Percentiles rank a stretch among this genome's conserved stretches.
phyloP scores from a whole-genome alignment of 2,888 invertebrate species.

The Hydriomena furcata region DNA sequence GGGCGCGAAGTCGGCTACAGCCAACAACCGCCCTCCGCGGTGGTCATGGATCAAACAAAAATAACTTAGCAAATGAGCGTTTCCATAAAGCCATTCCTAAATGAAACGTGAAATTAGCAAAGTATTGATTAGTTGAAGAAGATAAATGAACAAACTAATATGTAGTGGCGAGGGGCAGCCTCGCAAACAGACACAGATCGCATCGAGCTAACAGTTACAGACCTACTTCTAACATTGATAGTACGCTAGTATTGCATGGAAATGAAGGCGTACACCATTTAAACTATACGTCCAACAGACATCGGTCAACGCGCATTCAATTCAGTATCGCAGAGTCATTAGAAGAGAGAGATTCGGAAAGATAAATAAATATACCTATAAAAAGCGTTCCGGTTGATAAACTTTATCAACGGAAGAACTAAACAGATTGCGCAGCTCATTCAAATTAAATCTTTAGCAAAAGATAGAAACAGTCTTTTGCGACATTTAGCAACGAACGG shows the following conservation, averaged over 20 bases:
- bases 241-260: slow-evolving; percentile 79
- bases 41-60: slow-evolving; percentile 60
- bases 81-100: slow-evolving; percentile 79
- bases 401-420: slow-evolving; percentile 76
- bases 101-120: slow-evolving; percentile 78
- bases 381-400: slow-evolving; percentile 79
- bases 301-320: slow-evolving; percentile 80
- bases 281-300: slow-evolving; percentile 77
- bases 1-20: slow-evolving; percentile 31
- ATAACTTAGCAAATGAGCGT: slow-evolving; percentile 78
- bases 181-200: slow-evolving; percentile 70
- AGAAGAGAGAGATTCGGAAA: slow-evolving; percentile 81
- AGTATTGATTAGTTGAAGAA: slow-evolving; percentile 70
- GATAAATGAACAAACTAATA: slow-evolving; percentile 73
- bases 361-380: slow-evolving; percentile 82
- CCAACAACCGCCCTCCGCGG: slow-evolving; percentile 43
- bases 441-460: slow-evolving; percentile 82
- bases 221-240: slow-evolving; percentile 79
- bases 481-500: slow-evolving; percentile 83
- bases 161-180: slow-evolving; percentile 73
- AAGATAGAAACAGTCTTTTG: slow-evolving; percentile 83
- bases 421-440: slow-evolving; percentile 83
- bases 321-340: slow-evolving; percentile 75
- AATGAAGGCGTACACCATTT: slow-evolving; percentile 78
- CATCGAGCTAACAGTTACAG: slow-evolving; percentile 79